Base-by-base conservation (phyloP, 2,888 invertebrate species). In the Ornithoptera alexandrae region DNA sequence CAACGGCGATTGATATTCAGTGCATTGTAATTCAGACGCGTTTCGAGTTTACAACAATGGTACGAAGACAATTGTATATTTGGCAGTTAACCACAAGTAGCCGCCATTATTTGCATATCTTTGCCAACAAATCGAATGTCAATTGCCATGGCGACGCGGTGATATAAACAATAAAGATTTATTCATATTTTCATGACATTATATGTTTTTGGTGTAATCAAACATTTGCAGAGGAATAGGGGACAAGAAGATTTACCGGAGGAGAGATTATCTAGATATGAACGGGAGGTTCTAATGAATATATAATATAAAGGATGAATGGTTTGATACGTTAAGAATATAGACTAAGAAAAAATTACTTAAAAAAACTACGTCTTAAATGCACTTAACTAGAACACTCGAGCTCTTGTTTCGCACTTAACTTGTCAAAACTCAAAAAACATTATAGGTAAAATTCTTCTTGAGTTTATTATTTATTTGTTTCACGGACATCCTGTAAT, bases 41-140 rank as follows among this genome's bases (percentile, higher is more conserved):
- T 18, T 36, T 30, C 30, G 66, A 60, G n/a, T 66, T 62, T 46
- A 62, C 50, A 46, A 46, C 46, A 46, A 46, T 46, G 59, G 46
- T 59, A 59, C 50, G 15, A 17, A n/a, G 59, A 65, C 65, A 66
- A 66, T 59, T 61, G 61, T 61, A 39, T 56, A 67, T 67, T 67
- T 60, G 53, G 53, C 50, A 56, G 67, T 50, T 17, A 18, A 36
- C 30, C 22, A n/a, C 66, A 66, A 60, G 39, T 60, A 24, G 22
- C 53, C 20, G 53, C 17, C 20, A 20, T 30, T 61, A 36, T 67
- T 67, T 53, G 67, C 61, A 67, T 67, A 61, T 61, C 60, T 67
- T 53, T 56, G 53, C 39, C 22, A 50, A 22, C 67, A 53, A 39
- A 67, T 36, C 18, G 60, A 46, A 17, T 18, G 42, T 57, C 64